These are phyloP conservation scores for Antennarius maculatus DNA, from an alignment of 2,797 vertebrate genomes.

Conservation along the genomic window DNA sequence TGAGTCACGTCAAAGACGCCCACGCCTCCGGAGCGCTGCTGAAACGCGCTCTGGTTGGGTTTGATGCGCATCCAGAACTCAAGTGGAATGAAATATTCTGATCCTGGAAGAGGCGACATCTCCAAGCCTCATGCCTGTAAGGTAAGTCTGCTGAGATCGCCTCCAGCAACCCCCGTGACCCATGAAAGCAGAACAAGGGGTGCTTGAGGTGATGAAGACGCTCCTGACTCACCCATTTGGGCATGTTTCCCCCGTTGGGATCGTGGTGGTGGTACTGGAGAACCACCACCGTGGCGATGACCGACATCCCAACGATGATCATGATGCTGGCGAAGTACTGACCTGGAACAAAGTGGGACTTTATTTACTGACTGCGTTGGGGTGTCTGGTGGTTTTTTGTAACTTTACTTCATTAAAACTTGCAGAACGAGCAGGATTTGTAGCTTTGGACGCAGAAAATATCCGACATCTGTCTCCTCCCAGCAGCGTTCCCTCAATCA, in stretches of 20 bases:
- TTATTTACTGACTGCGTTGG: too few relatives aligned
- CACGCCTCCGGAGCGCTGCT: slow-evolving; percentile 58
- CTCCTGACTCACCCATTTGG: slow-evolving; percentile 82
- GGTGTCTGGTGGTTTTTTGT: slow-evolving; percentile 37
- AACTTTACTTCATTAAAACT: slow-evolving; percentile 28
- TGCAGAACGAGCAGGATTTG: slow-evolving; percentile 61
- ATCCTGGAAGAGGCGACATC: too few relatives aligned
- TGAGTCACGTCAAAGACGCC: slow-evolving; percentile 54
- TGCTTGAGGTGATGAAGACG: slow-evolving; percentile 6
- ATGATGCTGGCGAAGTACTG: slow-evolving; percentile 89
- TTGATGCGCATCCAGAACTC: too few relatives aligned
- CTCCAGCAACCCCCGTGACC: too few relatives aligned
- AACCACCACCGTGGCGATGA: slow-evolving; percentile 84
- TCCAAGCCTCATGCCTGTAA: too few relatives aligned
- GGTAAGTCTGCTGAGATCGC: too few relatives aligned
- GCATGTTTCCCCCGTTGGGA: slow-evolving; percentile 84
- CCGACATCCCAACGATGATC: slow-evolving; percentile 87
- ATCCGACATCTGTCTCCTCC: slow-evolving; percentile 55
- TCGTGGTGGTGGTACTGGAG: slow-evolving; percentile 87
- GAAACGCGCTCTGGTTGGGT: slow-evolving; percentile 50
- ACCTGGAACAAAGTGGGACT: slow-evolving; percentile 62
- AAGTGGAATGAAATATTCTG: too few relatives aligned
- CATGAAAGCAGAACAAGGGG: too few relatives aligned
- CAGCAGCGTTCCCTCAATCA: slow-evolving; percentile 53
- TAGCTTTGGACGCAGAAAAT: slow-evolving; percentile 46